These are phyloP conservation scores for Pavo muticus DNA, from an alignment of 2,113 vertebrate species.

Conservation along the genomic window DNA sequence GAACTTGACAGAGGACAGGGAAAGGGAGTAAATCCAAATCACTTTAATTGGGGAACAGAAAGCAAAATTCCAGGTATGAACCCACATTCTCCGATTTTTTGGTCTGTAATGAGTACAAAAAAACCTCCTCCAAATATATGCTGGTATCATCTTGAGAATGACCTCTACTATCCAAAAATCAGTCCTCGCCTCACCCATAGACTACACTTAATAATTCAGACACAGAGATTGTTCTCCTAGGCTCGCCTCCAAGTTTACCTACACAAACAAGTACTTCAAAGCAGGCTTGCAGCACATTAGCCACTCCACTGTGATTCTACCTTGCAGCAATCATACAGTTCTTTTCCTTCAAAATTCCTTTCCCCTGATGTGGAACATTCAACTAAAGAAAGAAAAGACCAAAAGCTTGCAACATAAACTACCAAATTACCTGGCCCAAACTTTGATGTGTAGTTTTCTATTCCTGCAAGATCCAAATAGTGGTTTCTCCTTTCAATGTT, in stretches of 20 bases:
- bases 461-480: constrained; percentile 98
- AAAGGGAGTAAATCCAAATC: constrained; percentile 1
- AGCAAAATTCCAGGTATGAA: constrained; percentile 14
- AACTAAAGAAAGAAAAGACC: neutral
- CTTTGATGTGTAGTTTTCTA: constrained; percentile 98
- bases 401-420: neutral
- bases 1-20: neutral
- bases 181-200: neutral
- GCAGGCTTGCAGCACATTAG: neutral
- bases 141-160: neutral
- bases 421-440: constrained; percentile 89
- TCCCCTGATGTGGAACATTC: neutral
- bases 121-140: neutral
- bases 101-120: neutral
- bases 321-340: neutral
- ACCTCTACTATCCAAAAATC: constrained; percentile 13
- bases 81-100: neutral
- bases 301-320: neutral
- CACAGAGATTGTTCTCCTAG: constrained; percentile 37
- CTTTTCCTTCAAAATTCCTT: neutral
- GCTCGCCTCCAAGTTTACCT: constrained; percentile 37
- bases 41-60: neutral
- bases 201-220: constrained; percentile 10
- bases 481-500: constrained; percentile 99
- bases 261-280: constrained; percentile 48